Evolutionary conservation across 1,140 invertebrate genomes (phyloP), one percentile per base, ranked within the genome.

Genomic region (Leptopilina clavipes): DNA sequence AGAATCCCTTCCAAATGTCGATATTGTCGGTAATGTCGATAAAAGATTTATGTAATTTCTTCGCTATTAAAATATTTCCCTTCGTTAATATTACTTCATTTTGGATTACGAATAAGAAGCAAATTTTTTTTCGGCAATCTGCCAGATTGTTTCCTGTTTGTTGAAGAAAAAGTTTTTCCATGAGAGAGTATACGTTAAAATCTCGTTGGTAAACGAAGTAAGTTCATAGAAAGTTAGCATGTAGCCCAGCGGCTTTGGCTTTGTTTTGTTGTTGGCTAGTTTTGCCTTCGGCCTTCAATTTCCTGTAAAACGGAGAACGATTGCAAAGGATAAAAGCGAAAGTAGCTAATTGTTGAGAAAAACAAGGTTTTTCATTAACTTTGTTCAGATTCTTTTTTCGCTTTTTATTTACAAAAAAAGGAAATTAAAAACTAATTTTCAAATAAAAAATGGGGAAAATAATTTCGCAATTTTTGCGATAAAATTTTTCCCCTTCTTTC

Each of bases 171-270:
- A 52, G n/a, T n/a, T 52, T 52, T 52, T 8, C 11, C 44, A 45
- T 5, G 11, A 44, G n/a, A 44, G 43, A 1, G 43, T 44, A 31
- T 40, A 52, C 48, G n/a, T 52, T n/a, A 52, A 52, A 31, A 52
- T 52, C 48, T 52, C 48, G 48, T n/a, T 52, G 14, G 48, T 31
- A 65, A 65, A 12, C 19, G 22, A 65, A 65, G 12, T 65, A 65
- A 65, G 25, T 37, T 65, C 22, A 65, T 65, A 14, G 12, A 65
- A 65, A 65, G 59, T 65, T 65, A 65, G 56, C 22, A 65, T 65
- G 56, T 65, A 14, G 56, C 22, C 56, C 56, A 65, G 59, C 25
- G 22, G 59, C 25, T 65, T 2, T 31, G 25, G 59, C 25, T 65
- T 65, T 65, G 59, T 37, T 65, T 65, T 22, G 59, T 12, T 31